Percentiles rank a stretch among this genome's conserved stretches.
Evolutionary conservation across 2,888 invertebrate species (phyloP).

Genomic region (Apamea epomidion): DNA sequence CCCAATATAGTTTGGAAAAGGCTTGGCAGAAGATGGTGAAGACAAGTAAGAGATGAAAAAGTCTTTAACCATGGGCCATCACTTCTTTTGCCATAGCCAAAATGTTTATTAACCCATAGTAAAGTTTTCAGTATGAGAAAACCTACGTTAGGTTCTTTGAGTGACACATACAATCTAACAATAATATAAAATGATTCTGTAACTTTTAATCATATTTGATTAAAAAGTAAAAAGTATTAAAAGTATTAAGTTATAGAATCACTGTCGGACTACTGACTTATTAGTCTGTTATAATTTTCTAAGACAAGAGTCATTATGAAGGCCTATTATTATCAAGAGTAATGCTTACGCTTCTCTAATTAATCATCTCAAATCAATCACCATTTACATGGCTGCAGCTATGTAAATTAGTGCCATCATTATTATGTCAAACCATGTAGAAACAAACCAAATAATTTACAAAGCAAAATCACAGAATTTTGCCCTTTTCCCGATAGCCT

Average conservation of each 20-base stretch:
- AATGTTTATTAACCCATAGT: no score
- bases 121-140: neutral
- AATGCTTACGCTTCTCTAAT: neutral
- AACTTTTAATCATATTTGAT: neutral
- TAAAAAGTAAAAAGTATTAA: no score
- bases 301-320: neutral
- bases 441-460: neutral
- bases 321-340: neutral
- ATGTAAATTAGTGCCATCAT: neutral
- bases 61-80: neutral
- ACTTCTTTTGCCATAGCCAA: no score
- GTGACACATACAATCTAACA: neutral
- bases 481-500: neutral
- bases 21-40: no score
- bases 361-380: neutral
- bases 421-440: neutral
- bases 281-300: neutral
- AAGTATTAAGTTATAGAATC: no score
- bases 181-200: neutral
- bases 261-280: neutral
- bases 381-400: neutral
- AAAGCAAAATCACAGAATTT: neutral
- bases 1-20: no score
- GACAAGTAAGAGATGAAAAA: no score
- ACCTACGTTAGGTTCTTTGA: neutral